Base-by-base conservation (phyloP, 2,888 invertebrate genomes). In the Nemotelus pantherinus region DNA sequence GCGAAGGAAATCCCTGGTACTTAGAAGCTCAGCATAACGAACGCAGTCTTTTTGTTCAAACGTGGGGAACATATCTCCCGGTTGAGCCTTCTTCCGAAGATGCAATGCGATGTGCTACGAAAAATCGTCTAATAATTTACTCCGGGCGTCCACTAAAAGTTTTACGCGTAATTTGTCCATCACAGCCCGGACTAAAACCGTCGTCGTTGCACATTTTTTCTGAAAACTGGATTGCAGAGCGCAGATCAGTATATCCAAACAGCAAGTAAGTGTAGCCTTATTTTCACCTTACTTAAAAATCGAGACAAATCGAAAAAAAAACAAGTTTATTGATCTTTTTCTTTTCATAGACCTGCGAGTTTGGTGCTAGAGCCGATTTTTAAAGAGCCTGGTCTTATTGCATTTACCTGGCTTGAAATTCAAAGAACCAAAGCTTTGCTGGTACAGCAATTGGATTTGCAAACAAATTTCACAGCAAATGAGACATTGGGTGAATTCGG, bases 71-170 rank as follows among this genome's bases (percentile, higher is more conserved):
- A 81, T 92, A 93, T 83, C 85, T 95, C 81, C 90, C 92, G 0
- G 87, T 91, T 39, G 91, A 91, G 82, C 90, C 91, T 2, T 87
- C 90, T 4, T 86, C 88, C 0, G 89, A 90, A 78, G 92, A 92
- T 81, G 89, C 91, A 2, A 89, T 90, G 79, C 89, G 92, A 79
- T 95, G 95, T 84, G 91, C 92, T 77, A 95, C 95, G 25, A 87
- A 90, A 82, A 95, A 95, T 86, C 90, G 95, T 53, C 88, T 96
- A 77, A 90, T 96, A 80, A 90, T 96, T 63, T 95, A 95, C 86
- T 92, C 94, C 10, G 94, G 95, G 63, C 89, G 91, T 82, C 92
- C 93, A 4, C 79, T 87, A 76, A 85, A 86, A 78, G 84, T 85
- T 55, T 86, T 87, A 85, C 89, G 90, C 74, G 93, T 93, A 9